Base-by-base conservation (phyloP, 2,888 invertebrate species). In the Cosmorhoe ocellata region DNA sequence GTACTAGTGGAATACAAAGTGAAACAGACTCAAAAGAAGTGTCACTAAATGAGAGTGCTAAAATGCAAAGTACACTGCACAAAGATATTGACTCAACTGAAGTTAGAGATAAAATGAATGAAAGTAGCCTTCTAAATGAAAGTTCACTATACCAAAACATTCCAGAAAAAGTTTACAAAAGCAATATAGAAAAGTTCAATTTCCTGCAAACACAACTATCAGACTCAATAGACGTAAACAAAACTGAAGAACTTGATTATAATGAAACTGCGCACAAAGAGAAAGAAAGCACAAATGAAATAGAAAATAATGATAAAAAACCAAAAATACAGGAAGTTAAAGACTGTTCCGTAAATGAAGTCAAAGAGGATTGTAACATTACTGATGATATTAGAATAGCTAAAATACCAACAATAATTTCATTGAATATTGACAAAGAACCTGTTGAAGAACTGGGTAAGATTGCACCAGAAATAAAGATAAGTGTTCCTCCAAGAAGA, bases 401-500 rank as follows among this genome's bases (percentile, higher is more conserved):
- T 53, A 81, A 79, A 64, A 76, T 63, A 57, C 70, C 67, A 55
- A 61, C 24, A 45, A 38, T 11, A 32, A 32, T 5, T 27, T 10
- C 51, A 42, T 4, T 39, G 41, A 37, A 33, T 3, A 24, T 63
- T 37, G 26, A 28, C 2, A 13, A 24, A 18, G 24, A 40, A 46
- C 24, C 27, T 6, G 26, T 57, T 52, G 68, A 71, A 45, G 58
- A 70, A 47, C 42, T 58, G 50, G 63, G 37, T 58, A 67, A 66
- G 63, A 69, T 57, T 59, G 74, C 78, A 48, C 66, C 69, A 64
- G 79, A 79, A 64, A 64, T 74, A 54, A 79, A 63, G 53, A 83
- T 89, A 66, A 76, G 73, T 72, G 88, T 89, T 47, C 90, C 90
- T 51, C 90, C 90, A 32, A 79, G 89, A 73, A 77, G 81, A 65